Percentiles rank a stretch among this genome's conserved stretches.
phyloP scores from a whole-genome alignment of 2,888 invertebrate species.

The Phaedon cochleariae region DNA sequence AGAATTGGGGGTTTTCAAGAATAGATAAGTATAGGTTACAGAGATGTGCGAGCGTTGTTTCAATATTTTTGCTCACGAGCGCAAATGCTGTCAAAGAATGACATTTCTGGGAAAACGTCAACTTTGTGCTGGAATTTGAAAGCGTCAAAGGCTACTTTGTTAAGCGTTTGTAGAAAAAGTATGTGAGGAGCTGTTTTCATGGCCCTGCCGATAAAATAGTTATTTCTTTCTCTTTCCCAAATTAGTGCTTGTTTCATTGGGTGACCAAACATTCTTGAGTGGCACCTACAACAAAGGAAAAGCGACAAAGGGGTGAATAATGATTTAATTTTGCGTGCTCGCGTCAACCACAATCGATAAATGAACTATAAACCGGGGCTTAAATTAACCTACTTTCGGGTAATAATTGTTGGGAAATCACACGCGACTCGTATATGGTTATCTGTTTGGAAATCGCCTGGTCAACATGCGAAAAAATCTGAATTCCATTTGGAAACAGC shows the following conservation, averaged over 20 bases:
- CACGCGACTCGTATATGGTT: slow-evolving; percentile 30
- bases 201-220: too few species aligned
- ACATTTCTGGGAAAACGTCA: too few species aligned
- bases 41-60: too few species aligned
- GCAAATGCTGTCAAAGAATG: too few species aligned
- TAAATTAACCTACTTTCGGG: slow-evolving; percentile 35
- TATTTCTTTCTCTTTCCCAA: background rate
- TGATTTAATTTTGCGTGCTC: slow-evolving; percentile 33
- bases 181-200: too few species aligned
- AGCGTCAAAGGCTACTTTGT: too few species aligned
- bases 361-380: slow-evolving; percentile 30
- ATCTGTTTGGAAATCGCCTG: slow-evolving; percentile 27
- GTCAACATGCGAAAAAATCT: slow-evolving; percentile 14
- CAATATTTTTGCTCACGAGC: too few species aligned
- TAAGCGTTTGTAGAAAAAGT: too few species aligned
- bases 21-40: too few species aligned
- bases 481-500: background rate
- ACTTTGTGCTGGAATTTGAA: too few species aligned
- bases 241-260: slow-evolving; percentile 1
- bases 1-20: too few species aligned
- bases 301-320: slow-evolving; percentile 32
- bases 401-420: slow-evolving; percentile 35
- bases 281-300: slow-evolving; percentile 26
- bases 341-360: slow-evolving; percentile 30
- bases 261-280: slow-evolving; percentile 10